Evolutionary conservation across 2,797 vertebrate genomes (phyloP).

Genomic region (Nannoperca australis): DNA sequence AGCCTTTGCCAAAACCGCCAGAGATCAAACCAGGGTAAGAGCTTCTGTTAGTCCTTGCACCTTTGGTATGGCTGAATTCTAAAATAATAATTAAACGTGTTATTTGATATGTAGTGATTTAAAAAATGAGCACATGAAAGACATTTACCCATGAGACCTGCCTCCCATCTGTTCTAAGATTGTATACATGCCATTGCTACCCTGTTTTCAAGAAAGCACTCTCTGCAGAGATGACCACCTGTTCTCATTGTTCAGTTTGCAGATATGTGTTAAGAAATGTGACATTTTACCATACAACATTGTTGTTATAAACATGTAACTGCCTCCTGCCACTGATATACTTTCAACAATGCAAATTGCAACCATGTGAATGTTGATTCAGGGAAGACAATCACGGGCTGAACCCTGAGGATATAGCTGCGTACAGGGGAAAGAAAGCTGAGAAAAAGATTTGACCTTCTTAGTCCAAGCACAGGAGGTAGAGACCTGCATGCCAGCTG

Average conservation of each 20-base stretch:
- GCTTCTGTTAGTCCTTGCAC: neutral
- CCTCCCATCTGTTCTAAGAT: neutral
- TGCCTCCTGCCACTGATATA: slow-evolving; percentile 9
- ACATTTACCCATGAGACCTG: neutral
- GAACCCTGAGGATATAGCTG: slow-evolving; percentile 87
- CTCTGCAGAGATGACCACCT: neutral
- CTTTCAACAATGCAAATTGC: slow-evolving; percentile 32
- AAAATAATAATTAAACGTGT: neutral
- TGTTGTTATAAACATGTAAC: neutral
- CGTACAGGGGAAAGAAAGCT: slow-evolving; percentile 89
- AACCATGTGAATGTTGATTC: slow-evolving; percentile 57
- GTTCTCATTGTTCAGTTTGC: neutral
- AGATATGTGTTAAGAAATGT: neutral
- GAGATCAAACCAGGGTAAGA: slow-evolving; percentile 88
- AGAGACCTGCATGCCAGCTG: slow-evolving; percentile 71
- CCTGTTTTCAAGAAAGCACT: neutral
- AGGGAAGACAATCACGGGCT: slow-evolving; percentile 90
- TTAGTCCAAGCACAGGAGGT: slow-evolving; percentile 82
- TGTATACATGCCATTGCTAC: neutral
- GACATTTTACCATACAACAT: neutral
- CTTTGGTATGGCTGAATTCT: neutral
- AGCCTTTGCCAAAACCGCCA: slow-evolving; percentile 88
- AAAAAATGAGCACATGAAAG: neutral
- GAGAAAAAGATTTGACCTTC: slow-evolving; percentile 85
- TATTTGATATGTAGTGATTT: neutral